Conservation (phyloP, 2,888 invertebrate genomes). For the Orthonevra nobilis region DNA sequence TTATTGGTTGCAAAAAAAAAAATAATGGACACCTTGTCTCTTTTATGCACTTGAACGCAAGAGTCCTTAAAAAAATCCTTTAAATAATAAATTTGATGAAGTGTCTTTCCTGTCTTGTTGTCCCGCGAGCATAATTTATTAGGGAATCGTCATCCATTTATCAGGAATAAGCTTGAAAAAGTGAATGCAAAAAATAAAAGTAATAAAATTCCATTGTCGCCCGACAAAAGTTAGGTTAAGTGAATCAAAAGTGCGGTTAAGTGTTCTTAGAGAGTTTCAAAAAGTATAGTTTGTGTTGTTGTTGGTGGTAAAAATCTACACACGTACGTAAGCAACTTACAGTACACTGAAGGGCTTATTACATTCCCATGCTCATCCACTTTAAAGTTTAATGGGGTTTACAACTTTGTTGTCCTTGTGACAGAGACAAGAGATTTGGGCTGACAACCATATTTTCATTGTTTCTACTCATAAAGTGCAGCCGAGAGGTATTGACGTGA, state of each 20-base stretch:
- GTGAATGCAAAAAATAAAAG: too few relatives aligned
- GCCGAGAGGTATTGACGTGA: slow-evolving; percentile 32
- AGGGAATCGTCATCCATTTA: slow-evolving; percentile 51
- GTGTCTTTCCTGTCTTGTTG: slow-evolving; percentile 36
- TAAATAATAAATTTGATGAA: slow-evolving; percentile 62
- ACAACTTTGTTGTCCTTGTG: slow-evolving; percentile 56
- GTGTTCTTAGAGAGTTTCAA: slow-evolving; percentile 40
- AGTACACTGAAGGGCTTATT: neutral
- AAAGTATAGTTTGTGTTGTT: neutral
- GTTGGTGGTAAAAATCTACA: neutral
- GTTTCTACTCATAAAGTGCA: neutral
- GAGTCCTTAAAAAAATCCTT: slow-evolving; percentile 38
- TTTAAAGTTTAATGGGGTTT: slow-evolving; percentile 64
- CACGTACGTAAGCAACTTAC: too few relatives aligned
- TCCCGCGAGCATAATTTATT: slow-evolving; percentile 55
- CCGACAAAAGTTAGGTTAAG: slow-evolving; percentile 10
- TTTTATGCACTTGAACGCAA: slow-evolving; percentile 4
- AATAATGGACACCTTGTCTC: neutral
- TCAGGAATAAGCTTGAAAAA: slow-evolving; percentile 16
- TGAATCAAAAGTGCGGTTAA: slow-evolving; percentile 59
- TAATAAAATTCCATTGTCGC: slow-evolving; percentile 8
- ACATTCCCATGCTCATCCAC: slow-evolving; percentile 18
- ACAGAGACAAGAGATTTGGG: slow-evolving; percentile 61
- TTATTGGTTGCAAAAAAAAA: neutral
- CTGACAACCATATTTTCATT: slow-evolving; percentile 15